Evolutionary conservation across 2,113 vertebrate species (phyloP), one percentile per base, ranked within the genome.

Genomic region (Echinops telfairi): DNA sequence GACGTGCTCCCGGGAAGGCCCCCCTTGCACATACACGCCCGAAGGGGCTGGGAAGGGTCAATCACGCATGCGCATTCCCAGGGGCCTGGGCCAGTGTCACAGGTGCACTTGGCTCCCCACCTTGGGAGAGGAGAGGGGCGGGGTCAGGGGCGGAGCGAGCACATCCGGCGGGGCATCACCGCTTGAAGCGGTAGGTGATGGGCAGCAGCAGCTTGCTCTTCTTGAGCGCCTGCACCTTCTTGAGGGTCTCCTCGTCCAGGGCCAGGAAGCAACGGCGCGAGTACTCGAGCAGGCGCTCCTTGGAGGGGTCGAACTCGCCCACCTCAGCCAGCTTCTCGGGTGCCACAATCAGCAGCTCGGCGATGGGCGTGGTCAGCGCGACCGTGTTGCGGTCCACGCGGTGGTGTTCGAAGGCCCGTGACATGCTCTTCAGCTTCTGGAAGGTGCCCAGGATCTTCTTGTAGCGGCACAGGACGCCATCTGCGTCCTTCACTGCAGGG

Each of bases 401-500:
- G 71, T 99, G 99, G 95, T 99, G 98, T 91, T 99, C 98, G 27
- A 99, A 99, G 88, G 99, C 99, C 96, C 99, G 98, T 2, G 98
- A 99, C 99, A 99, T 99, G 96, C 99, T 99, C 96, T 99, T 99
- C 75, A 99, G 97, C 84, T 98, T 98, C 97, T 99, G 99, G 96
- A 99, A 99, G 15, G 99, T 99, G 88, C 98, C 98, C 70, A 99
- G 98, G 96, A 99, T 99, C 97, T 99, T 99, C 95, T 99, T 99
- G 96, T 99, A 99, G 88, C 99, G 99, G 95, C 99, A 99, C 43
- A 99, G 97, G 31, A 99, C 99, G 2, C 99, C 99, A 0, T 99
- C 99, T 0, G 98, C 98, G n/a, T 99, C 99, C 98, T 99, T 99
- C 71, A 99, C 99, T 99, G 97, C 43, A 22, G 64, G 71, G 73